Evolutionary conservation across 1,140 invertebrate genomes (phyloP), one percentile per base, ranked within the genome.

Genomic region (Hirudo medicinalis): DNA sequence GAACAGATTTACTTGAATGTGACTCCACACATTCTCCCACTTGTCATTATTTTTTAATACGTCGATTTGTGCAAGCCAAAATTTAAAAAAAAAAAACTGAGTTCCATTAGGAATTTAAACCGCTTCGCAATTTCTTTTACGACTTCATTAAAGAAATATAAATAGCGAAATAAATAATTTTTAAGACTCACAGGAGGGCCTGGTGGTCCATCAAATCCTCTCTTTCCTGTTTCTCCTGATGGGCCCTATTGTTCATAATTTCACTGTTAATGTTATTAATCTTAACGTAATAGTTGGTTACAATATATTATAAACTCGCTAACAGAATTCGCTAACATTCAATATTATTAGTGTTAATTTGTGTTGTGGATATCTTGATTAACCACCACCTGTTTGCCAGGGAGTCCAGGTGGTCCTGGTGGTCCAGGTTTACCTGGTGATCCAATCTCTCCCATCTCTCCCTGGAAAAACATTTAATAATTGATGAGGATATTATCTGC

Each of bases 121-220:
- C n/a, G n/a, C 32, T 36, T 36, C 6, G 2, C 32, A 36, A 3
- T 2, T 36, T 36, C 2, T 36, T 36, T 36, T 36, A 36, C 32
- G 32, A 36, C 32, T 36, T 36, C 32, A 36, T 36, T 36, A 57
- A 57, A 57, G 25, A 20, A 57, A 20, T 57, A 57, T n/a, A 3
- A 57, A 57, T n/a, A 63, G 29, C 22, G 9, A 20, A 63, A 15
- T n/a, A 25, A 63, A 63, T n/a, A 13, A n/a, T 22, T 63, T 63
- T 25, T 4, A 17, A 69, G 13, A 69, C 29, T 22, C 43, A 25
- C 25, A 11, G 9, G n/a, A 17, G 40, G 36, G 9, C 36, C 69
- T 25, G 69, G 69, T 32, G 67, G 67, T 69, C 67, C 67, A 9
- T 69, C 27, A 36, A 49, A 49, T 17, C 69, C 69, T 70, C 57